Base-by-base conservation (phyloP, 2,797 vertebrate genomes). In the Nannoperca obscura region DNA sequence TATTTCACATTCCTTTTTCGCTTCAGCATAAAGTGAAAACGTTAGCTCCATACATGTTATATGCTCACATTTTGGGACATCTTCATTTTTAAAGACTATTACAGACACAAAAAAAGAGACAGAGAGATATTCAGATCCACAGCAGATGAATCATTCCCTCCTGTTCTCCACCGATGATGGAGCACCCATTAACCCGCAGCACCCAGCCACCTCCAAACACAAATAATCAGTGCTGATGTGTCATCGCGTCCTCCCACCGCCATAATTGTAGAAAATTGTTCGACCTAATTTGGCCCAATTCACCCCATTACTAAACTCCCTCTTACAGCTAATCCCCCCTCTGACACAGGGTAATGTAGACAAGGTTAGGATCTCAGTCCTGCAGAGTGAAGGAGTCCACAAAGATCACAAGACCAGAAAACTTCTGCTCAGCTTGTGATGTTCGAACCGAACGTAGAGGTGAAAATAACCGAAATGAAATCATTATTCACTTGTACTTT, bases 221-320 rank as follows among this genome's bases (percentile, higher is more conserved):
- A 87, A 76, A 95, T 95, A 95, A 95, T 90, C 92, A 94, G 83
- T 80, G 69, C 93, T 95, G 94, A 93, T 85, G 92, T 93, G 88
- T 77, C 4, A 87, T 93, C 89, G 91, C 91, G 92, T 93, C 92
- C 94, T 93, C 92, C 94, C 88, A 76, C 91, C 36, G 88, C 95
- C 32, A 94, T 96, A 96, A 97, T 96, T 96, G 95, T 91, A 87
- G 91, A 93, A 94, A 96, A 97, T 95, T 94, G 94, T 92, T 89
- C 92, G 90, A 92, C 88, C 93, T 95, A 95, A 96, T 95, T 89
- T 94, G 93, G 92, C 89, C 89, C 93, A 93, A 91, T 65, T 90
- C 76, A 46, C 22, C 42, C 42, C 13, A 38, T 82, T 77, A 68
- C 78, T 70, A 74, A 80, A 84, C 72, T 71, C 74, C 87, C 82